phyloP scores from a whole-genome alignment of 2,797 vertebrate genomes.

The Stomatorhinus walkeri region DNA sequence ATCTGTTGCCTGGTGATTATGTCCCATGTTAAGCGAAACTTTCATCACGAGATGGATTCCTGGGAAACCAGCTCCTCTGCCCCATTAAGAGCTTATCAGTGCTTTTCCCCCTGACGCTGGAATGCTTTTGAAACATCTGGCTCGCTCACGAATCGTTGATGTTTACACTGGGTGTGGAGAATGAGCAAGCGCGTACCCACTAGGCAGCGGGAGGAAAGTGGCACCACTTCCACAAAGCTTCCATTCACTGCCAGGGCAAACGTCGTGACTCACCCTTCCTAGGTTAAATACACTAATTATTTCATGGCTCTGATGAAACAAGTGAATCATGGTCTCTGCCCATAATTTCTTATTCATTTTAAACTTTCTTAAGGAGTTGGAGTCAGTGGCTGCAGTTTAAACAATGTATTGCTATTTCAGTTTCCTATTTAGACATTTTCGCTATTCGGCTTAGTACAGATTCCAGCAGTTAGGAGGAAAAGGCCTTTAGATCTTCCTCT shows the following conservation, averaged over 20 bases:
- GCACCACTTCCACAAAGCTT: background rate
- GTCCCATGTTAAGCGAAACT: background rate
- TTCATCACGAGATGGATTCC: constrained; percentile 10
- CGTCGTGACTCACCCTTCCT: background rate
- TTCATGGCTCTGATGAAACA: background rate
- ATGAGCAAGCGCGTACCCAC: constrained; percentile 29
- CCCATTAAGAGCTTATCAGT: constrained; percentile 12
- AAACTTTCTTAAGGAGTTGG: background rate
- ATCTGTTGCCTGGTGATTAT: background rate
- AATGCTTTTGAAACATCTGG: constrained; percentile 23
- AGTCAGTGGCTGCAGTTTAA: background rate
- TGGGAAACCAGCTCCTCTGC: constrained; percentile 4
- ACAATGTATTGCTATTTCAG: background rate
- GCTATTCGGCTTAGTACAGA: background rate
- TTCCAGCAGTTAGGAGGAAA: background rate
- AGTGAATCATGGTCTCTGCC: constrained; percentile 8
- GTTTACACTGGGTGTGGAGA: constrained; percentile 22
- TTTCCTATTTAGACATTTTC: background rate
- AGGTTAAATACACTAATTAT: constrained; percentile 8
- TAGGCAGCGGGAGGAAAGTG: constrained; percentile 14
- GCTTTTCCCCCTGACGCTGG: background rate
- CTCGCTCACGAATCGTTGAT: background rate
- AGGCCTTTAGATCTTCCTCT: constrained; percentile 6
- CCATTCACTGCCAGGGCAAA: constrained; percentile 6
- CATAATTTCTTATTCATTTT: background rate